phyloP scores from a whole-genome alignment of 2,888 invertebrate species.

The Frankliniella intonsa region DNA sequence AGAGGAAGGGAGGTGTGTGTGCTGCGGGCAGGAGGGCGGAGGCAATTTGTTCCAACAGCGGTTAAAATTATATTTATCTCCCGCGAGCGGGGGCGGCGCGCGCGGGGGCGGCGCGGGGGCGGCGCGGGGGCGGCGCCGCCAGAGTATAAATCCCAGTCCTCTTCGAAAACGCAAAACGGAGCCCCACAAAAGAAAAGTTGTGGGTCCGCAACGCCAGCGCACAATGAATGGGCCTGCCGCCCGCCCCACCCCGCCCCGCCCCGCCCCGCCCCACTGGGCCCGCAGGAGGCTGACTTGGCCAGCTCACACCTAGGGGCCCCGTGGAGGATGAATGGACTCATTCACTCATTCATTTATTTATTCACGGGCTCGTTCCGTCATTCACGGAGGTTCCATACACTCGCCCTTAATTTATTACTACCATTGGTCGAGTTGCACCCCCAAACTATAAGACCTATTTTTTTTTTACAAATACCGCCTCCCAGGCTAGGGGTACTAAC shows the following conservation, averaged over 20 bases:
- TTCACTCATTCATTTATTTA: too few species aligned
- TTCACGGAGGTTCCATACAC: too few species aligned
- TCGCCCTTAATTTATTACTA: too few species aligned
- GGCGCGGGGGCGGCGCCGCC: not conserved
- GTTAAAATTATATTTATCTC: conserved; percentile 21
- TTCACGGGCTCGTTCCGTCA: too few species aligned
- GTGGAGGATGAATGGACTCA: too few species aligned
- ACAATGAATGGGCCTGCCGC: not conserved
- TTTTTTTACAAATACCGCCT: too few species aligned
- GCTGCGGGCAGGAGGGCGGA: not conserved
- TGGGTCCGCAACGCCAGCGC: not conserved
- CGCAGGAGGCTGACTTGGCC: not conserved
- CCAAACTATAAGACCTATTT: too few species aligned
- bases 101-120: not conserved
- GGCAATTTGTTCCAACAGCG: not conserved
- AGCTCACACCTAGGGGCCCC: not conserved
- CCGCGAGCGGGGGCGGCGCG: not conserved
- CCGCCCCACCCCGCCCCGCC: not conserved
- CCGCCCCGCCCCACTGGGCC: not conserved
- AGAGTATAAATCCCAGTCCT: not conserved
- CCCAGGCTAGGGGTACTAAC: too few species aligned
- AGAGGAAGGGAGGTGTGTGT: too few species aligned
- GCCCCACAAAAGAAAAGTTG: conserved; percentile 18
- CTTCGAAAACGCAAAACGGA: conserved; percentile 25
- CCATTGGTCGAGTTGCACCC: too few species aligned